Evolutionary conservation across 2,113 vertebrate genomes (phyloP).

Genomic region (Cochlearius cochlearius): DNA sequence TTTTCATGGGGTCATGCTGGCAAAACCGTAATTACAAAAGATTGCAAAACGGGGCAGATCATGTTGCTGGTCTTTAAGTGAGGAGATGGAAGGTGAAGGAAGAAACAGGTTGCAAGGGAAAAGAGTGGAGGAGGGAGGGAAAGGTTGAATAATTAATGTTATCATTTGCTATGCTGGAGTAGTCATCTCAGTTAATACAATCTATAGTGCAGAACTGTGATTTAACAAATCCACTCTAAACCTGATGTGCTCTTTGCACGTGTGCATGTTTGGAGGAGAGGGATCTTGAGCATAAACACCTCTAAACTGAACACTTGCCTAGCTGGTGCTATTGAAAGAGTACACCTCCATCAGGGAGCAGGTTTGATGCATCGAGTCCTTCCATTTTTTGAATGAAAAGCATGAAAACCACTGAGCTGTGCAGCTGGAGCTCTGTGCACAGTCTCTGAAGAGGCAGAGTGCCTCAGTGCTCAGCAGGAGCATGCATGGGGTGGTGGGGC

Average conservation of each 20-base stretch:
- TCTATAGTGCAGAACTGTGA: neutral
- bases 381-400: neutral
- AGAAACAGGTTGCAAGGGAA: neutral
- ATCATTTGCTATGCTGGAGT: neutral
- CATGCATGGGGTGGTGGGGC: neutral
- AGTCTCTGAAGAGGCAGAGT: neutral
- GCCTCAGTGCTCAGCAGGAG: neutral
- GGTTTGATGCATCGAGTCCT: neutral
- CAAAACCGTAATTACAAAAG: neutral
- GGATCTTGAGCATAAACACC: neutral
- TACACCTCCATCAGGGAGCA: fast-evolving
- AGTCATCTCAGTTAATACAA: conserved; percentile 6
- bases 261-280: neutral
- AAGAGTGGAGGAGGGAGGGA: neutral
- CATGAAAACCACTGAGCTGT: neutral
- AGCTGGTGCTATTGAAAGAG: neutral
- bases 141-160: neutral
- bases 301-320: neutral
- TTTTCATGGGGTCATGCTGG: neutral
- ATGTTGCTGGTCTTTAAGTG: neutral
- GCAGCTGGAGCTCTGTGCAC: neutral
- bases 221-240: neutral
- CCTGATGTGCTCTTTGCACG: neutral
- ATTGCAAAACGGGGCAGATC: neutral
- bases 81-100: neutral